Evolutionary conservation across 2,113 vertebrate species (phyloP), one percentile per base, ranked within the genome.

Genomic region (Mobula birostris): DNA sequence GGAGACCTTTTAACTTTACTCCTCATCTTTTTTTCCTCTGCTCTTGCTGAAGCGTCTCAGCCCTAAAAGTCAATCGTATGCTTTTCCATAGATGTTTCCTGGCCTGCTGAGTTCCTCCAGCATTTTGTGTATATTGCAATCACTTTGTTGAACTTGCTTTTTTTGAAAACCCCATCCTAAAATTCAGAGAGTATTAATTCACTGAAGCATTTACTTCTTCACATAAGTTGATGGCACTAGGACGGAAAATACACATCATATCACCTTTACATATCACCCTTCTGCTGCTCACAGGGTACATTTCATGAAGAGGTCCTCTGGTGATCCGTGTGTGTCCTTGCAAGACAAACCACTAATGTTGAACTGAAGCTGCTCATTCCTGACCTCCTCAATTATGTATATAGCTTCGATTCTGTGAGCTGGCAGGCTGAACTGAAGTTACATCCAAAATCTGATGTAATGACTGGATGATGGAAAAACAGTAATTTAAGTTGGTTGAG

Each of bases 361-460:
- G 88, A 70, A 70, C 66, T 92, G 66, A 72, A 32, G 66, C 36
- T n/a, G 19, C 19, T n/a, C 66, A 72, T 92, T 92, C 66, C 32
- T 40, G 29, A 68, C 32, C 68, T 56, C 68, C 91, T 66, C 85
- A 93, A 48, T 72, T 40, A 40, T 93, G 91, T 68, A 74, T 74
- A 14, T 14, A 70, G 70, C 68, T 93, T 93, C 74, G 68, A 27
- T 8, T 74, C 70, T 74, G 85, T 15, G 61, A 88, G 58, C 29
- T 88, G 29, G 85, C 85, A 88, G 85, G 29, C 85, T 17, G 24
- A 21, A 74, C 24, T 93, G 70, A 6, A 29, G 32, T 72, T 72
- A 24, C 66, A 92, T 92, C 88, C 32, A 92, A 29, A 70, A 70
- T 72, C 88, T 92, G 88, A 92, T 74, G 70, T 40, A 74, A 74